Percentiles rank a stretch among this genome's conserved stretches.
Evolutionary conservation across 2,888 invertebrate genomes (phyloP).

Genomic region (Heliconius charithonia): DNA sequence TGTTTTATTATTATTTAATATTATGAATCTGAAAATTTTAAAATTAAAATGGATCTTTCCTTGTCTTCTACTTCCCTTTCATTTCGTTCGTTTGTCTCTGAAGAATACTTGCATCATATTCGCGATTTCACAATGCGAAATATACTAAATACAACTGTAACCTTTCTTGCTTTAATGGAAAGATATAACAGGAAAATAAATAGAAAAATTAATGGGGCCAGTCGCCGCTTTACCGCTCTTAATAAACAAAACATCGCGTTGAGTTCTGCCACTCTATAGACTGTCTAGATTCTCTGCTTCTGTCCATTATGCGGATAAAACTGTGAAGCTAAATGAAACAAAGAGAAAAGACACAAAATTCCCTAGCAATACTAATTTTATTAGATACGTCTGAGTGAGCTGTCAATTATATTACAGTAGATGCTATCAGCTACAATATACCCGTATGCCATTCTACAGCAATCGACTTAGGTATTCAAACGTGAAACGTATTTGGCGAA

Average conservation of each 20-base stretch:
- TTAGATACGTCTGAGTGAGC: background rate
- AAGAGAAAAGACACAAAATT: background rate
- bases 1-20: background rate
- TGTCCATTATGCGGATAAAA: too few relatives aligned
- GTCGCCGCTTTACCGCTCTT: too few relatives aligned
- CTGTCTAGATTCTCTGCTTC: too few relatives aligned
- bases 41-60: background rate
- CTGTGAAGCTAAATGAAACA: too few relatives aligned
- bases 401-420: background rate
- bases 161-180: too few relatives aligned
- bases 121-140: background rate
- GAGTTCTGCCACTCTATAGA: too few relatives aligned
- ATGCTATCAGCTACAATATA: background rate
- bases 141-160: background rate
- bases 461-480: constrained; percentile 14
- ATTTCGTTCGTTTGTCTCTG: background rate
- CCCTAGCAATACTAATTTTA: background rate
- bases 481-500: constrained; percentile 2
- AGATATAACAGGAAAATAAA: too few relatives aligned
- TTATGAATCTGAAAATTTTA: background rate
- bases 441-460: constrained; percentile 4
- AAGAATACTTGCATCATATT: background rate
- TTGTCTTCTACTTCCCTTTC: background rate
- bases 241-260: too few relatives aligned
- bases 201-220: too few relatives aligned